Conservation (phyloP, 2,888 invertebrate species). For the Stenodera caucasica region DNA sequence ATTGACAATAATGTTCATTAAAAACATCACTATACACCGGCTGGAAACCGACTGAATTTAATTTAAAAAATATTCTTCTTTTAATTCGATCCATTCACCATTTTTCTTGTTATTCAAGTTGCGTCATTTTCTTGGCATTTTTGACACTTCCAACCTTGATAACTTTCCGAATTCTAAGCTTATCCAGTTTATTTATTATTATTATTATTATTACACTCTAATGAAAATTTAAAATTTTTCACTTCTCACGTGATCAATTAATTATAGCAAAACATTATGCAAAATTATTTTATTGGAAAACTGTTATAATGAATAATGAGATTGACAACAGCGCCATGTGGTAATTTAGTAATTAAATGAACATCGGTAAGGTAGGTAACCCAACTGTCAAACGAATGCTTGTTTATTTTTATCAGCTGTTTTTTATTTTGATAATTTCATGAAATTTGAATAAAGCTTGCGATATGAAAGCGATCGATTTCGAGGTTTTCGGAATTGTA, state of each 20-base stretch:
- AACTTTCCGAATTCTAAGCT: too few relatives aligned
- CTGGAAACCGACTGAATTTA: neutral
- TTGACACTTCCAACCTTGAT: neutral
- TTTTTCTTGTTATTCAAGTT: neutral
- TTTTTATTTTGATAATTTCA: conserved; percentile 10
- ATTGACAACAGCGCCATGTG: too few relatives aligned
- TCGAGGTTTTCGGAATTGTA: conserved; percentile 65
- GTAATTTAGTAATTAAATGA: too few relatives aligned
- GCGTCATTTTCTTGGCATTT: neutral
- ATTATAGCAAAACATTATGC: too few relatives aligned
- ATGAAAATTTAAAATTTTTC: too few relatives aligned
- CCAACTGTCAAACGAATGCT: conserved; percentile 14
- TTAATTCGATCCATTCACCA: conserved; percentile 4
- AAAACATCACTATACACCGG: neutral
- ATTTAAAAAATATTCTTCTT: neutral
- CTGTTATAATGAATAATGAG: too few relatives aligned
- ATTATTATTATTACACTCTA: too few relatives aligned
- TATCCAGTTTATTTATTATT: too few relatives aligned
- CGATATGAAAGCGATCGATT: conserved; percentile 53
- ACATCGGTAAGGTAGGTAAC: neutral
- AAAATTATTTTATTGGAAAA: too few relatives aligned
- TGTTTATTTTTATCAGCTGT: conserved; percentile 26
- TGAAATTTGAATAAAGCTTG: conserved; percentile 26
- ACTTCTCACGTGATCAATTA: too few relatives aligned
- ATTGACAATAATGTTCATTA: neutral